phyloP scores from a whole-genome alignment of 2,113 vertebrate species.

The Setophaga petechia region DNA sequence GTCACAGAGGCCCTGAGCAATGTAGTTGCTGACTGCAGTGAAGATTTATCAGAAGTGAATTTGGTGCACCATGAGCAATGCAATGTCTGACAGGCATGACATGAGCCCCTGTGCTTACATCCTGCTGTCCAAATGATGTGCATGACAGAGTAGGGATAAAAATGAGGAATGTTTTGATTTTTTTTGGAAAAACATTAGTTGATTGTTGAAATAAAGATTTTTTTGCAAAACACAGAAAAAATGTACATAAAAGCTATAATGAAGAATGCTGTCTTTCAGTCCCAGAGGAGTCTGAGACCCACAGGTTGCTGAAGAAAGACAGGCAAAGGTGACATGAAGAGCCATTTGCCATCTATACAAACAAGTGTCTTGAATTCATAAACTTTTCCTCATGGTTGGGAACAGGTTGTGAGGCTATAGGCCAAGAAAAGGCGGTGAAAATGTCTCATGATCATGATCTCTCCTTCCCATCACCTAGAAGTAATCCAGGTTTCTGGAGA shows the following conservation, averaged over 20 bases:
- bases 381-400: background rate
- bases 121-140: background rate
- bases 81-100: background rate
- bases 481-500: background rate
- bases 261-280: background rate
- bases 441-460: background rate
- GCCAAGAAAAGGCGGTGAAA: background rate
- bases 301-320: background rate
- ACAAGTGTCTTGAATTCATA: background rate
- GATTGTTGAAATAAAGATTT: background rate
- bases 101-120: background rate
- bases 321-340: background rate
- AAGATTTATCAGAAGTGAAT: slow-evolving; percentile 20
- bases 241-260: background rate
- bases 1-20: background rate
- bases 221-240: background rate
- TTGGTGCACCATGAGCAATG: background rate
- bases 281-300: background rate
- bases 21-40: background rate
- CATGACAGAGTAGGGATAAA: background rate
- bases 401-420: background rate
- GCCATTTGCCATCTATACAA: background rate
- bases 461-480: background rate
- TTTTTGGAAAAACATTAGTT: background rate
- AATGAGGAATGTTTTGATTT: background rate